phyloP scores from a whole-genome alignment of 2,797 vertebrate species.

The Apogon talboti region DNA sequence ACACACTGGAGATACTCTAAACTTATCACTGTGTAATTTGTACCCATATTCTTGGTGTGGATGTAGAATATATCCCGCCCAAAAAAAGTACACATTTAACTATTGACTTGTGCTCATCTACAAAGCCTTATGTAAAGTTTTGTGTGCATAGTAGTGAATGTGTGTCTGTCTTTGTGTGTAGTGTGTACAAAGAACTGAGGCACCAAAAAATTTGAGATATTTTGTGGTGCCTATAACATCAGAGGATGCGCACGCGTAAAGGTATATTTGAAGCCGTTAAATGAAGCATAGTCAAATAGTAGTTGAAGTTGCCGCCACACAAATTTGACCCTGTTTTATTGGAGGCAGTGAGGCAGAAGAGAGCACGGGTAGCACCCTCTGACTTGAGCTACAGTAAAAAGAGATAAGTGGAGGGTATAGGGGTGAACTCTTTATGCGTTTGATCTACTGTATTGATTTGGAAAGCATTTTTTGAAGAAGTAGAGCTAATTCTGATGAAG shows the following conservation, averaged over 20 bases:
- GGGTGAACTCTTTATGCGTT: constrained; percentile 33
- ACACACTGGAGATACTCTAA: too few species aligned
- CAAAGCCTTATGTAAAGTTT: constrained; percentile 21
- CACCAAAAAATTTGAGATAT: constrained; percentile 65
- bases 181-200: constrained; percentile 33
- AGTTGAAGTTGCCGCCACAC: constrained; percentile 80
- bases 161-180: constrained; percentile 19
- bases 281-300: constrained; percentile 83
- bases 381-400: constrained; percentile 59
- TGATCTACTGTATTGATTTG: not conserved
- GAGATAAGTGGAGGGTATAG: constrained; percentile 37
- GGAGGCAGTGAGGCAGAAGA: constrained; percentile 81
- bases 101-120: not conserved
- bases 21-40: too few species aligned
- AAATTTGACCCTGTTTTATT: constrained; percentile 86
- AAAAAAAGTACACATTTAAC: too few species aligned
- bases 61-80: too few species aligned
- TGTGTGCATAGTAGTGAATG: constrained; percentile 20
- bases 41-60: too few species aligned
- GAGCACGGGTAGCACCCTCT: constrained; percentile 78
- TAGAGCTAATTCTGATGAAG: constrained; percentile 4
- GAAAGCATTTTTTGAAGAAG: not conserved
- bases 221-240: constrained; percentile 46
- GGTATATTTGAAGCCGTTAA: constrained; percentile 84
- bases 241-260: constrained; percentile 75